Percentiles rank a stretch among this genome's conserved stretches.
Conservation (phyloP, 2,888 invertebrate species). For the Drosophila melanocephala region DNA sequence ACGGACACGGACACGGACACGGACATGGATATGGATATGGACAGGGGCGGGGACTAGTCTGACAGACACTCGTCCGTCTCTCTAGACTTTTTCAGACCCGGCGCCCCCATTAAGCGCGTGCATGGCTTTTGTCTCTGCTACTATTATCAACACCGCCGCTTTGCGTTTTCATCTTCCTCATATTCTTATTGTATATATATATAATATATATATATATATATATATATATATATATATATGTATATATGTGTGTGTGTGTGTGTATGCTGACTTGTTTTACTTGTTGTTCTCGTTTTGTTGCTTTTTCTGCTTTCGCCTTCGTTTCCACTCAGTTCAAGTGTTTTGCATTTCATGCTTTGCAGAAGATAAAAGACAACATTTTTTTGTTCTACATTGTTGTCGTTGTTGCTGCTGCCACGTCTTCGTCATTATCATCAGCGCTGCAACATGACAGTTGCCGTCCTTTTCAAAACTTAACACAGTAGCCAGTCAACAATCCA, state of each 20-base stretch:
- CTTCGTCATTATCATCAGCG: slow-evolving; percentile 70
- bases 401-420: slow-evolving; percentile 47
- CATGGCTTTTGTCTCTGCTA: slow-evolving; percentile 66
- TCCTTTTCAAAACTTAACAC: slow-evolving; percentile 75
- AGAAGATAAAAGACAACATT: slow-evolving; percentile 56
- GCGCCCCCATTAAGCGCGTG: slow-evolving; percentile 36
- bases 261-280: slow-evolving; percentile 39
- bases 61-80: slow-evolving; percentile 51
- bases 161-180: slow-evolving; percentile 39
- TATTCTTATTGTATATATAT: slow-evolving; percentile 4
- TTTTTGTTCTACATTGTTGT: slow-evolving; percentile 11
- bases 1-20: slow-evolving; percentile 15
- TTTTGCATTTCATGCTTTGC: slow-evolving; percentile 75
- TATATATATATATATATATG: not conserved
- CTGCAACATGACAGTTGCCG: slow-evolving; percentile 70
- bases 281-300: slow-evolving; percentile 45
- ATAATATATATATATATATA: not conserved
- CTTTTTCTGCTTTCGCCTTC: slow-evolving; percentile 71
- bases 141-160: slow-evolving; percentile 72
- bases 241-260: not conserved
- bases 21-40: slow-evolving; percentile 11
- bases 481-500: slow-evolving; percentile 47
- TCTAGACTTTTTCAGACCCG: slow-evolving; percentile 30
- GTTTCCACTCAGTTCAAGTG: slow-evolving; percentile 77
- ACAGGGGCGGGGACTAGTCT: slow-evolving; percentile 17